Base-by-base conservation (phyloP, 2,888 invertebrate genomes). In the Nomada fucata region DNA sequence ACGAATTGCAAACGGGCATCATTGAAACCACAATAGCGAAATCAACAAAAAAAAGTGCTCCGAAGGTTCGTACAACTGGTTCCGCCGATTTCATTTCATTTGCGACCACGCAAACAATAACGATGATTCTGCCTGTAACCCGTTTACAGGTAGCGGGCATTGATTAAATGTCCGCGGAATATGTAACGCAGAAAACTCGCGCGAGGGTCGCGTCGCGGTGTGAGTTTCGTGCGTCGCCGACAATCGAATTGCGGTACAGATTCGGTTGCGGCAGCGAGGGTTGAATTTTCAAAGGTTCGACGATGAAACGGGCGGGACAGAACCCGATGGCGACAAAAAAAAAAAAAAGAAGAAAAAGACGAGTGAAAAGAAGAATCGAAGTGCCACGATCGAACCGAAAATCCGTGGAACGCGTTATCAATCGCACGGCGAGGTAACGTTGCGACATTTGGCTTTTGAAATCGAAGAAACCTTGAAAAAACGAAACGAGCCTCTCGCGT, bases 231-330 rank as follows among this genome's bases (percentile, higher is more conserved):
- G 55, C 42, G 57, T 50, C 57, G 18, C 13, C 65, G 73, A 18
- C 57, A 65, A 73, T 73, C 73, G 65, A 73, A 73, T 73, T 36
- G 73, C 57, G 65, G 65, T 73, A 36, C 29, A 57, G 47, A 57
- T 57, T 57, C 73, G 47, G 29, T 55, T 44, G 29, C 65, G 36
- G 20, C 20, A 36, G 44, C 57, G 47, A 50, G 57, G 9, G 13
- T 57, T 20, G 57, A 73, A 50, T 73, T 47, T 57, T 57, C 73
- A 73, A 57, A 65, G 47, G 47, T 29, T 64, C 47, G 26, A 2
- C 20, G 11, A 13, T n/a, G 29, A 13, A 23, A 53, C 63, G 42
- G 9, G 18, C n/a, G 53, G 3, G 36, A 23, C 9, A 13, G 20
- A 20, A 36, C 29, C 11, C 15, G 13, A 0, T 23, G 36, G 13